Evolutionary conservation across 2,113 vertebrate genomes (phyloP).

Genomic region (Proterorhinus semilunaris): DNA sequence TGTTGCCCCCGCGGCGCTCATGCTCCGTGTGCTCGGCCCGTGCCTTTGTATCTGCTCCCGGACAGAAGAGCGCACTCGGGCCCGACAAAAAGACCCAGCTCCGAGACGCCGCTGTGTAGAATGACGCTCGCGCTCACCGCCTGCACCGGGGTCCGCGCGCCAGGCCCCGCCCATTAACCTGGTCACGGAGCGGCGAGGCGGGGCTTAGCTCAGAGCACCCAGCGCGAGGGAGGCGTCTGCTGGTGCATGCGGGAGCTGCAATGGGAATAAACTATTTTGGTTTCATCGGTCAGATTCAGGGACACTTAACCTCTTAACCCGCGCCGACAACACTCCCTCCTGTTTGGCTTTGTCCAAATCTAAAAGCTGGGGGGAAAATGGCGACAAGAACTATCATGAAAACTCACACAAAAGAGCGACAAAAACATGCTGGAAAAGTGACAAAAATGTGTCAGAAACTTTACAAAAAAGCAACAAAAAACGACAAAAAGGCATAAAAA

Average conservation of each 20-base stretch:
- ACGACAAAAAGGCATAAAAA: too few species aligned
- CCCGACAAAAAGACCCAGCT: conserved; percentile 34
- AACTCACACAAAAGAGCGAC: too few species aligned
- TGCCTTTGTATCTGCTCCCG: conserved; percentile 53
- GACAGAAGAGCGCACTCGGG: conserved; percentile 10
- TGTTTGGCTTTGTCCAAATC: too few species aligned
- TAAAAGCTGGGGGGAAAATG: too few species aligned
- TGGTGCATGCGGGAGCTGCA: not conserved
- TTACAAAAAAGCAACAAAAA: too few species aligned
- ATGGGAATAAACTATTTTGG: not conserved
- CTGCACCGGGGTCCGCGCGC: conserved; percentile 35
- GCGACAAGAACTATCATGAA: too few species aligned
- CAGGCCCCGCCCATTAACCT: conserved; percentile 57
- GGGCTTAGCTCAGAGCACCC: conserved; percentile 1
- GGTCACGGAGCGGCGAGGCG: conserved; percentile 55
- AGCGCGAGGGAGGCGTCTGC: conserved; percentile 8
- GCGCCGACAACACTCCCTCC: too few species aligned
- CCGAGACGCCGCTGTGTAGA: conserved; percentile 48
- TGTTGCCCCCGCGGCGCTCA: conserved; percentile 35
- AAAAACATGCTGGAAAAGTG: too few species aligned
- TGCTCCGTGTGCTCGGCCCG: conserved; percentile 23
- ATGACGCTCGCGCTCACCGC: conserved; percentile 35
- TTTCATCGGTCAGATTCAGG: not conserved
- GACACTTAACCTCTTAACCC: too few species aligned
- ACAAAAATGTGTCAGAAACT: too few species aligned